These are phyloP conservation scores for Paramuricea clavata DNA, from an alignment of 92 coral and sea anemone genomes.

Conservation along the genomic window DNA sequence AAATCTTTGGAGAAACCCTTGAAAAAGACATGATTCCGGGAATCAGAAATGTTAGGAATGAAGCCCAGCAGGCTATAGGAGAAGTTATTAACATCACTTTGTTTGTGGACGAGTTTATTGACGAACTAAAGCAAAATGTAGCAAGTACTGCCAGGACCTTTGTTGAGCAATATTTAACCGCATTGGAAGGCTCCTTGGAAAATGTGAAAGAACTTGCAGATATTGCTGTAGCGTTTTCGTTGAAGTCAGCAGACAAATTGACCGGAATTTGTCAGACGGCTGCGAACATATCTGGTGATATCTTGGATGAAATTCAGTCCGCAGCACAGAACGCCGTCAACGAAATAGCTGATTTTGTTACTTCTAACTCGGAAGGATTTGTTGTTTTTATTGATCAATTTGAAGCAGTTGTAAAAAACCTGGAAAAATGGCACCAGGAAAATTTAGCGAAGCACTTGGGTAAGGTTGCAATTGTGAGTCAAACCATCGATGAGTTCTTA, in stretches of 20 bases:
- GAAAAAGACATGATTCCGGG: constrained; percentile 75
- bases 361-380: constrained; percentile 74
- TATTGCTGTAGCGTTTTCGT: constrained; percentile 79
- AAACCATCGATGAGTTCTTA: constrained; percentile 79
- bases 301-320: constrained; percentile 48
- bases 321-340: constrained; percentile 75
- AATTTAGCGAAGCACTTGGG: constrained; percentile 83
- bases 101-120: constrained; percentile 76
- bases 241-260: constrained; percentile 79
- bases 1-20: constrained; percentile 76
- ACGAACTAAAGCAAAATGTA: constrained; percentile 78
- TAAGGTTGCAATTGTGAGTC: constrained; percentile 76
- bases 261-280: constrained; percentile 47
- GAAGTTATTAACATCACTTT: constrained; percentile 83
- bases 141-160: constrained; percentile 74
- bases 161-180: constrained; percentile 70
- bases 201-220: constrained; percentile 77
- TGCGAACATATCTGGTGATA: not conserved
- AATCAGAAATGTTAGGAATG: constrained; percentile 68
- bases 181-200: constrained; percentile 73
- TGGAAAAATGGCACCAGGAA: constrained; percentile 52
- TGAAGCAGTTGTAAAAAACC: constrained; percentile 76
- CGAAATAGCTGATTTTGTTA: constrained; percentile 76
- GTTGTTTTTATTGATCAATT: constrained; percentile 68
- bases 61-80: constrained; percentile 70